Base-by-base conservation (phyloP, 1,140 invertebrate species). In the Hypsibius dujardini region DNA sequence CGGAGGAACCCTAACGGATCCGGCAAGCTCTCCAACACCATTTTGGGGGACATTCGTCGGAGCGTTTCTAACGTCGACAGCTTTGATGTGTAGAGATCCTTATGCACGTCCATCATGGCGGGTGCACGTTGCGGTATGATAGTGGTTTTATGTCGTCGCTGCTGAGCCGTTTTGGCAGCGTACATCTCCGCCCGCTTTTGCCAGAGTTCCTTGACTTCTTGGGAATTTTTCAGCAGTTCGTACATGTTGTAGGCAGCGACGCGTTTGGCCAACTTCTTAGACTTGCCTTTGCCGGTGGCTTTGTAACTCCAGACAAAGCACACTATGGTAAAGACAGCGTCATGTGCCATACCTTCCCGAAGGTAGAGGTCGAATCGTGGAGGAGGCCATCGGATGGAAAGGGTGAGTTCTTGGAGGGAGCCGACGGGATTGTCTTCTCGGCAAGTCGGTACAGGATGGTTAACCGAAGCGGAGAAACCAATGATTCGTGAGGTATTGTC, bases 211-310 rank as follows among this genome's bases (percentile, higher is more conserved):
- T 15, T 12, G 62, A 67, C 69, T 1, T 67, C 47, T 3, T 71
- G 71, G 7, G 50, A 3, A 1, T 42, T 45, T 15, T 71, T 47
- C 46, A 72, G 69, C 3, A 72, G 12, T 1, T 75, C 73, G 56
- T 80, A 72, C 92, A 96, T 95, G 77, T 90, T 90, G 76, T 89
- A 86, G 50, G 92, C 93, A 45, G 93, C 93, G 77, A 90, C 85
- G 47, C 93, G 83, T 80, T 96, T 97, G 1, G 93, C 93, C 40
- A 94, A 82, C 78, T 95, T 95, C 81, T 98, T 98, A 70, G 92
- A 95, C 77, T 95, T 93, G 1, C 92, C 94, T 74, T 80, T 79
- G 28, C 85, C 85, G 83, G 71, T 3, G 73, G 73, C 47, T 28
- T 47, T 15, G 67, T 59, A 59, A 42, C 79, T 76, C 73, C 92